phyloP scores from a whole-genome alignment of 2,888 invertebrate species.

The Camponotus fellah region DNA sequence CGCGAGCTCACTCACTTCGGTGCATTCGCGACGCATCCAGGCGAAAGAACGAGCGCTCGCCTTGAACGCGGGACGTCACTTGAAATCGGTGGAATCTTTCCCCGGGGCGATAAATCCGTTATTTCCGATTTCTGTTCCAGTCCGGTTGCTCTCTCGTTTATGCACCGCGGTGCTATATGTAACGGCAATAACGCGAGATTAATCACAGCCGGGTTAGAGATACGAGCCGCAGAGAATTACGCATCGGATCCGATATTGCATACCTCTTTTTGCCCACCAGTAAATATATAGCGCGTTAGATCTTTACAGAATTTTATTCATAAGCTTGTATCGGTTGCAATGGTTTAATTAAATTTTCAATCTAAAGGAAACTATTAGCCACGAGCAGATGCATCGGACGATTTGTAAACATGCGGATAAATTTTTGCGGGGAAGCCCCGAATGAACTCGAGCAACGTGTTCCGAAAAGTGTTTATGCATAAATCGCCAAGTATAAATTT shows the following conservation, averaged over 20 bases:
- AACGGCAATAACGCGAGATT: conserved; percentile 55
- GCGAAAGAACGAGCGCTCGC: conserved; percentile 20
- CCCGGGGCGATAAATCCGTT: conserved; percentile 49
- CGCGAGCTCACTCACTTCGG: conserved; percentile 12
- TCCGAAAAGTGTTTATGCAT: not conserved
- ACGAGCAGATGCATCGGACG: conserved; percentile 15
- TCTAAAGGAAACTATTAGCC: conserved; percentile 45
- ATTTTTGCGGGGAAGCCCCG: conserved; percentile 27
- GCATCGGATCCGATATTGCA: conserved; percentile 40
- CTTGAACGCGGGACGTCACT: conserved; percentile 25
- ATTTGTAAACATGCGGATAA: conserved; percentile 32
- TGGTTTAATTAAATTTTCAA: conserved; percentile 53
- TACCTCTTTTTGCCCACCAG: conserved; percentile 25
- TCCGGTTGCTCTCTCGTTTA: conserved; percentile 8
- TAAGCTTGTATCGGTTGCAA: conserved; percentile 10
- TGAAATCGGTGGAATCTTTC: conserved; percentile 47
- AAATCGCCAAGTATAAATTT: not conserved
- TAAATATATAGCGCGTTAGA: conserved; percentile 45
- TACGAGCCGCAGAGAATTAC: conserved; percentile 52
- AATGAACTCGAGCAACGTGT: conserved; percentile 24
- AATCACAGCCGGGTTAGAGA: conserved; percentile 48
- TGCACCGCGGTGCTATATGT: not conserved
- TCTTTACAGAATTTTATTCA: conserved; percentile 48
- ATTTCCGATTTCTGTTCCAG: conserved; percentile 44
- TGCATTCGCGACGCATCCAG: conserved; percentile 23